A percentile compares a stretch with the other conserved stretches of the same genome.
These are phyloP conservation scores for Nymphalis c-album DNA, from an alignment of 2,888 invertebrate genomes.

Conservation along the genomic window DNA sequence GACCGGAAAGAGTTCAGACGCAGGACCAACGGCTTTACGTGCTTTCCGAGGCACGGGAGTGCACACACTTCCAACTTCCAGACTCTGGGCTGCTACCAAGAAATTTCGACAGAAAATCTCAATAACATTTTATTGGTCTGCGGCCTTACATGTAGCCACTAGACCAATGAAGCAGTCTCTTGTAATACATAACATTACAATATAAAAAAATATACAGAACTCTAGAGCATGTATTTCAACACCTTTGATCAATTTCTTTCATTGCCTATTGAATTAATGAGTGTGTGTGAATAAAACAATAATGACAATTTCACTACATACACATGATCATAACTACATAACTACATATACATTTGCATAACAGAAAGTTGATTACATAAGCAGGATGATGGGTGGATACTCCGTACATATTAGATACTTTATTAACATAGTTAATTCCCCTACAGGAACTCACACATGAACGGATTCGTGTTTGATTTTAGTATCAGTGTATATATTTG, in stretches of 20 bases:
- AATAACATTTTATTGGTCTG: too few species aligned
- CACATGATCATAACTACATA: background rate
- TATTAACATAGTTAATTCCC: constrained; percentile 11
- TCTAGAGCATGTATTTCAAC: background rate
- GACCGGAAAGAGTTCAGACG: too few species aligned
- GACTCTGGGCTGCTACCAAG: too few species aligned
- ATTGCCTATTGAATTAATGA: constrained; percentile 7
- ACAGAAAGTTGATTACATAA: background rate
- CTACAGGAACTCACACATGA: constrained; percentile 16
- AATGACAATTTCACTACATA: constrained; percentile 1
- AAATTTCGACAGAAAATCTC: too few species aligned
- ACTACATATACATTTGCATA: background rate
- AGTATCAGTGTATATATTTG: too few species aligned
- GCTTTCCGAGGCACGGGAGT: too few species aligned
- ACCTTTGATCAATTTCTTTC: background rate
- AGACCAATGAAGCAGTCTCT: too few species aligned
- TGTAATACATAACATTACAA: too few species aligned
- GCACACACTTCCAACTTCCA: too few species aligned
- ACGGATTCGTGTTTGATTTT: background rate
- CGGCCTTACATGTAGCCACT: too few species aligned
- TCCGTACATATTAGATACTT: background rate
- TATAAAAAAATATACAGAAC: background rate
- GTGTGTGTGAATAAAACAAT: constrained; percentile 5
- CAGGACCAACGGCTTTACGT: too few species aligned
- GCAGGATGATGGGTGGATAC: constrained; percentile 2